Conservation (phyloP, 2,888 invertebrate genomes). For the Aporophyla nigra region DNA sequence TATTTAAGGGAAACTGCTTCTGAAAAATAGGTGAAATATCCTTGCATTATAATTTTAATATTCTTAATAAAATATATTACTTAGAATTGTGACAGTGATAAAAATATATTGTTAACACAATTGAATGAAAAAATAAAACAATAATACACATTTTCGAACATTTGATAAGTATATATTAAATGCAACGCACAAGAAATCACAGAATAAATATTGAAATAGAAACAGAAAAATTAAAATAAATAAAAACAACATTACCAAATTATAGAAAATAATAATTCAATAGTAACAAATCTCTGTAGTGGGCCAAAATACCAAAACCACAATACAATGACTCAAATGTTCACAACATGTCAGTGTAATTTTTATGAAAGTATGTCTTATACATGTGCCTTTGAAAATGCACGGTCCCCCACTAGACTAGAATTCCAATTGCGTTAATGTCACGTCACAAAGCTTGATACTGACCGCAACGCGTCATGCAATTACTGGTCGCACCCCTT, state of each 20-base stretch:
- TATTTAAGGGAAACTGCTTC: constrained; percentile 16
- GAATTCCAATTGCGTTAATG: constrained; percentile 57
- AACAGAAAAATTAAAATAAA: background rate
- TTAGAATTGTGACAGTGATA: no score
- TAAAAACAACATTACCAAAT: no score
- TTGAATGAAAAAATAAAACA: no score
- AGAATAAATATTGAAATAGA: background rate
- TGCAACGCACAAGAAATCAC: no score
- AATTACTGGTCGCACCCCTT: constrained; percentile 50
- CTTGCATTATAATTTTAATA: no score
- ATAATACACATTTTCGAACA: no score
- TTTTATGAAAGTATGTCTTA: background rate
- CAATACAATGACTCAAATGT: no score
- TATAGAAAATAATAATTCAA: no score
- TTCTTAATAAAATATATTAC: no score
- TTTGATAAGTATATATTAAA: no score
- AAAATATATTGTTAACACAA: no score
- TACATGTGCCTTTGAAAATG: constrained; percentile 9
- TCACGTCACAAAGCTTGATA: constrained; percentile 54
- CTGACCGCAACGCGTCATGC: constrained; percentile 46
- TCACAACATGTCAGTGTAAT: background rate
- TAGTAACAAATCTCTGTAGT: no score
- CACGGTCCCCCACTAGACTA: constrained; percentile 23
- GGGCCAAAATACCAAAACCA: background rate
- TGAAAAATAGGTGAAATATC: constrained; percentile 6